Percentiles rank a stretch among this genome's conserved stretches.
Evolutionary conservation across 2,113 vertebrate species (phyloP).

Genomic region (Promerops cafer): DNA sequence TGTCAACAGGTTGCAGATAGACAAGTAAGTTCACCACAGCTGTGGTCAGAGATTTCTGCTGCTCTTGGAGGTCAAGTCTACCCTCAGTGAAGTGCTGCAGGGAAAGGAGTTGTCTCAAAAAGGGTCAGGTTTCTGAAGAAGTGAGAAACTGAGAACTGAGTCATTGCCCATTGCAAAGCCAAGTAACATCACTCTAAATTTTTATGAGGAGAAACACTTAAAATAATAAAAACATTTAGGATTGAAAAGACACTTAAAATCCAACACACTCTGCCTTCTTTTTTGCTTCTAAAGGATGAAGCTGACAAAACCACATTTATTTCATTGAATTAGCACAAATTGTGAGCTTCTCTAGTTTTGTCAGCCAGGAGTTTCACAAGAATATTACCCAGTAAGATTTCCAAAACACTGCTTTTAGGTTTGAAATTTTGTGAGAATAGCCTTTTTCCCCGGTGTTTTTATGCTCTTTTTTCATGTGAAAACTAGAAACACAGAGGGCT

Average conservation of each 20-base stretch:
- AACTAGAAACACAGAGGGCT: not conserved
- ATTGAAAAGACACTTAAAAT: not conserved
- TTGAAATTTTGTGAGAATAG: not conserved
- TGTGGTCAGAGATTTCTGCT: not conserved
- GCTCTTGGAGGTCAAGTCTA: not conserved
- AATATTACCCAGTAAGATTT: not conserved
- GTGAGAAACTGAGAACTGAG: not conserved
- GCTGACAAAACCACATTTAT: not conserved
- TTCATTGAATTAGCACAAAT: not conserved
- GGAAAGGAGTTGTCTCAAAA: not conserved
- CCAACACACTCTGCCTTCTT: not conserved
- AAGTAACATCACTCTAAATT: not conserved
- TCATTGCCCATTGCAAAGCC: not conserved
- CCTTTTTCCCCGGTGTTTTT: not conserved
- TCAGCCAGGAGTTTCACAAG: not conserved
- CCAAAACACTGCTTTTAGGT: not conserved
- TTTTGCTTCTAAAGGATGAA: not conserved
- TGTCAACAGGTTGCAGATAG: not conserved
- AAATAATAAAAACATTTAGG: not conserved
- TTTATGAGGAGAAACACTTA: not conserved
- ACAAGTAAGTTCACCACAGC: not conserved
- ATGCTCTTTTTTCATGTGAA: not conserved
- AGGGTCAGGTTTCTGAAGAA: not conserved
- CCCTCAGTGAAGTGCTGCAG: not conserved
- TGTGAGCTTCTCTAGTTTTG: not conserved